Evolutionary conservation across 2,113 vertebrate genomes (phyloP).

Genomic region (Camelus dromedarius): DNA sequence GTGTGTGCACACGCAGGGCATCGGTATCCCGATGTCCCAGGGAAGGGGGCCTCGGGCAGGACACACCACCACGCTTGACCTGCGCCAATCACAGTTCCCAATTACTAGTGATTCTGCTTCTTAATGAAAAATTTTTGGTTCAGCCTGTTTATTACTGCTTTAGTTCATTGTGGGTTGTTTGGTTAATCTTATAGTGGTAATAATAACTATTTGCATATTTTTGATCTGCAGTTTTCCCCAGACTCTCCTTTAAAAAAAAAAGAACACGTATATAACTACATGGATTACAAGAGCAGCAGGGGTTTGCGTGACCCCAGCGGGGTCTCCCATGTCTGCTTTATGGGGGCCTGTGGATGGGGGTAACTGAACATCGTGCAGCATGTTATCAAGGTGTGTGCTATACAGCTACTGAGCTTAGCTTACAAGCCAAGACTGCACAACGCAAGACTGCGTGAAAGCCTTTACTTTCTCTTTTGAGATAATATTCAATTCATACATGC

Average conservation of each 20-base stretch:
- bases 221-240: neutral
- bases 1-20: fast-evolving
- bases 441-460: neutral
- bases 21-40: fast-evolving
- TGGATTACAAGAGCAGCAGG: neutral
- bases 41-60: neutral
- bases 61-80: neutral
- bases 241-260: constrained; percentile 42
- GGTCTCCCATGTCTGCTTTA: neutral
- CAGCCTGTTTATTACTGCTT: neutral
- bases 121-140: neutral
- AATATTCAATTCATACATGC: neutral
- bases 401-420: neutral
- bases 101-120: neutral
- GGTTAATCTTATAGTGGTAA: neutral
- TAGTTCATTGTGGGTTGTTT: neutral
- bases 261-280: neutral
- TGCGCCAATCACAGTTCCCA: neutral
- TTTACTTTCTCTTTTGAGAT: neutral
- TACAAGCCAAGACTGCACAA: neutral
- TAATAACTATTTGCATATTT: neutral
- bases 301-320: neutral
- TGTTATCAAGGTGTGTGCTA: neutral
- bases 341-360: neutral
- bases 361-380: neutral